Evolutionary conservation across 2,113 vertebrate species (phyloP), one percentile per base, ranked within the genome.

Genomic region (Oceanites oceanicus): DNA sequence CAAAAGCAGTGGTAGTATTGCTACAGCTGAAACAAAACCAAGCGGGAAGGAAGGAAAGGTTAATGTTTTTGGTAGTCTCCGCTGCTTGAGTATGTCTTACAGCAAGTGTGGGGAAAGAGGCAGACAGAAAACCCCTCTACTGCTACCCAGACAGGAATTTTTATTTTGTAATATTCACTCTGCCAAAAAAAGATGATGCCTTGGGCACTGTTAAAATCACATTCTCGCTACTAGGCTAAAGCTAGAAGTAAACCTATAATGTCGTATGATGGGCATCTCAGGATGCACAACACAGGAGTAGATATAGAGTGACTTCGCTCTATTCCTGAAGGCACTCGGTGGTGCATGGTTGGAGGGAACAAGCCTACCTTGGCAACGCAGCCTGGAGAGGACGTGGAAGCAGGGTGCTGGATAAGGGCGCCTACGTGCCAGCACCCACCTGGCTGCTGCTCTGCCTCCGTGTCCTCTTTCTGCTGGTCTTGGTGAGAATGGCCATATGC

Each of bases 401-500:
- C 44, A 94, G 12, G 50, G 7, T 55, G 15, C 22, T 56, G 34
- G 36, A 4, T n/a, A 15, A 40, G 32, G 56, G 25, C 36, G 73
- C 26, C 36, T 19, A 6, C 52, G 10, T 32, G 12, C 49, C 67
- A 73, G 47, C 44, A 53, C 19, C 34, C 1, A 7, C 20, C 23
- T 52, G 53, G 38, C 34, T 81, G 59, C 44, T 49, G 40, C 34
- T 66, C 12, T 72, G 21, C 36, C 47, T 73, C 61, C 8, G 0
- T 2, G 4, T 56, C 63, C 44, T 27, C 34, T 44, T 62, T 34
- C 74, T 82, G 70, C 65, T 40, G 59, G 26, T 25, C 19, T 50
- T 7, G 3, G n/a, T 6, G 63, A n/a, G 40, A 9, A 3, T 3
- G 10, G 6, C n/a, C 29, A 9, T 0, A 6, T 1, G 3, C 44